Conservation (phyloP, 2,797 vertebrate species). For the Diglossa cyanea region DNA sequence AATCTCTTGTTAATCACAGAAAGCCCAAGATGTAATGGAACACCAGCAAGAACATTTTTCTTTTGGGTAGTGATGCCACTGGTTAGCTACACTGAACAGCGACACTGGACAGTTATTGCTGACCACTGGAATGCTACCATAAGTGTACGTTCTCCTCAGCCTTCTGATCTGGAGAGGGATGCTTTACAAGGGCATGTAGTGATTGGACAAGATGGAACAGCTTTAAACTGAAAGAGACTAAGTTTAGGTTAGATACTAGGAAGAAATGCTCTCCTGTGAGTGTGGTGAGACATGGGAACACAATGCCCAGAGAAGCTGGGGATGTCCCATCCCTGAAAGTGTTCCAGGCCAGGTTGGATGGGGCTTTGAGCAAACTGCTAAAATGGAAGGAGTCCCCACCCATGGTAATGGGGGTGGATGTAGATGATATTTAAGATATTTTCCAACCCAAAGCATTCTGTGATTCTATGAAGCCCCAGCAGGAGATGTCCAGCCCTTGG, state of each 20-base stretch:
- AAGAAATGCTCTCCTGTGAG: background rate
- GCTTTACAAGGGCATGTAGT: background rate
- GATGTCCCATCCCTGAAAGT: background rate
- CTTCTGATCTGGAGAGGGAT: background rate
- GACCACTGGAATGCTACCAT: accelerated
- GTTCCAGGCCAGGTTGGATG: background rate
- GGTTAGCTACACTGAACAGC: background rate
- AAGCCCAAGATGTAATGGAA: background rate
- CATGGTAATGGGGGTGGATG: background rate
- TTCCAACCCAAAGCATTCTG: background rate
- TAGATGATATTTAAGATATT: background rate
- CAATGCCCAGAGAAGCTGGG: background rate
- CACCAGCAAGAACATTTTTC: background rate
- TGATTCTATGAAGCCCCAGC: background rate
- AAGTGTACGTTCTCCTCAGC: background rate
- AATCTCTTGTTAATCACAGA: background rate
- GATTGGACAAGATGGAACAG: background rate
- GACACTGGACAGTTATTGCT: background rate
- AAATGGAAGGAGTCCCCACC: background rate
- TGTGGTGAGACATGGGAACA: background rate
- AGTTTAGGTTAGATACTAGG: background rate
- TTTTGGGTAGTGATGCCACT: background rate
- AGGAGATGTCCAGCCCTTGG: background rate
- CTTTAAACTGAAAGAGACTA: background rate
- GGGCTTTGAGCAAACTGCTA: background rate